phyloP scores from a whole-genome alignment of 2,797 vertebrate genomes.

The Amphiprion clarkii region DNA sequence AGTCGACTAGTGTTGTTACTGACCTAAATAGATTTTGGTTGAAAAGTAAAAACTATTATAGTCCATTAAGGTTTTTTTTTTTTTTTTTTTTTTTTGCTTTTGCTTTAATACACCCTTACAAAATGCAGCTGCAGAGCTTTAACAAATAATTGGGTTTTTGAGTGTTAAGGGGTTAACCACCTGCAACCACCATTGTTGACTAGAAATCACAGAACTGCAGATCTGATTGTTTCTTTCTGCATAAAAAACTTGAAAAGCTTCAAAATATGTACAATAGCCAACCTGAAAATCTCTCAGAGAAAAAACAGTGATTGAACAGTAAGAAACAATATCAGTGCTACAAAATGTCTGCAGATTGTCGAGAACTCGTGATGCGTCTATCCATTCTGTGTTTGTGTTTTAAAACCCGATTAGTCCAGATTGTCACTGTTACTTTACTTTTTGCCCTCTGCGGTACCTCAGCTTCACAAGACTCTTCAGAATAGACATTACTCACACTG shows the following conservation, averaged over 20 bases:
- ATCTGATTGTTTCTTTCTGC: not conserved
- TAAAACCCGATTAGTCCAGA: not conserved
- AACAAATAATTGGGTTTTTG: not conserved
- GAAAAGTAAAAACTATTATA: no score
- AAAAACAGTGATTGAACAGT: no score
- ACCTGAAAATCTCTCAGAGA: no score
- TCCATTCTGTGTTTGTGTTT: not conserved
- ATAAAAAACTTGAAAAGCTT: not conserved
- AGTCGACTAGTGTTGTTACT: no score
- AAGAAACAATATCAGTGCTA: no score
- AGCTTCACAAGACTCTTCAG: constrained; percentile 21
- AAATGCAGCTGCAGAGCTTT: not conserved
- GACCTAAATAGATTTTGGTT: no score
- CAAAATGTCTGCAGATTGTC: no score
- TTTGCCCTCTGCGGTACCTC: constrained; percentile 3
- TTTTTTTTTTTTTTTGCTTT: no score
- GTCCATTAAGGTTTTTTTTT: no score
- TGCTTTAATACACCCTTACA: no score
- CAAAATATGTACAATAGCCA: no score
- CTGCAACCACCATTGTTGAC: not conserved
- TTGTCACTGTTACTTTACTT: not conserved
- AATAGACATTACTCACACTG: constrained; percentile 38
- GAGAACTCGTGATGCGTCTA: not conserved
- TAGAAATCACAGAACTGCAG: not conserved
- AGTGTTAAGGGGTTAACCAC: constrained; percentile 8